A percentile compares a stretch with the other conserved stretches of the same genome.
Conservation (phyloP, 2,797 vertebrate genomes). For the Gallinago solitaria region DNA sequence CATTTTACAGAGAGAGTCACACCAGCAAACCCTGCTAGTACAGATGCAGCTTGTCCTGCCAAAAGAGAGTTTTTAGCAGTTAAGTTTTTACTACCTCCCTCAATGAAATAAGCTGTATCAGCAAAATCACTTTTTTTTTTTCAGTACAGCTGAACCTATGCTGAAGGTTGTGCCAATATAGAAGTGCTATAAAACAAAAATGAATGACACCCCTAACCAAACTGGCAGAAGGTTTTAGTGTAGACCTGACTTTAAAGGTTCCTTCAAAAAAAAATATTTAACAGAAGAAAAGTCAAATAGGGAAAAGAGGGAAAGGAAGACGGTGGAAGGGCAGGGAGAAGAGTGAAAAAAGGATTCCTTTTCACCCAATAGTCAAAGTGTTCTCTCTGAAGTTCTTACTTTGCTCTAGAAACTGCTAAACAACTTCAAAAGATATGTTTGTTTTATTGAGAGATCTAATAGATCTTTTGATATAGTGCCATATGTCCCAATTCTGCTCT, state of each 20-base stretch:
- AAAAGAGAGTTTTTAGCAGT: not conserved
- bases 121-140: not conserved
- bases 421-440: constrained; percentile 42
- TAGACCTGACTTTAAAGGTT: not conserved
- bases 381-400: constrained; percentile 34
- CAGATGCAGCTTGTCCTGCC: not conserved
- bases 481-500: not conserved
- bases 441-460: constrained; percentile 2
- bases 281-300: not conserved
- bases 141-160: not conserved
- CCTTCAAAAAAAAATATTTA: not conserved
- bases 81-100: not conserved
- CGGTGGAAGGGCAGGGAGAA: not conserved
- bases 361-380: not conserved
- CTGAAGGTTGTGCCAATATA: not conserved
- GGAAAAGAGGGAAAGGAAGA: not conserved
- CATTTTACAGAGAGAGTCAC: not conserved
- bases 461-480: not conserved
- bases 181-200: not conserved
- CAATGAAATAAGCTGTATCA: constrained; percentile 34
- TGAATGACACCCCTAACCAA: not conserved
- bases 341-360: not conserved
- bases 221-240: not conserved
- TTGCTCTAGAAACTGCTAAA: constrained; percentile 46
- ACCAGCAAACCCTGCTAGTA: not conserved